Percentiles rank a stretch among this genome's conserved stretches.
These are phyloP conservation scores for Diarsia brunnea DNA, from an alignment of 2,888 invertebrate genomes.

Conservation along the genomic window DNA sequence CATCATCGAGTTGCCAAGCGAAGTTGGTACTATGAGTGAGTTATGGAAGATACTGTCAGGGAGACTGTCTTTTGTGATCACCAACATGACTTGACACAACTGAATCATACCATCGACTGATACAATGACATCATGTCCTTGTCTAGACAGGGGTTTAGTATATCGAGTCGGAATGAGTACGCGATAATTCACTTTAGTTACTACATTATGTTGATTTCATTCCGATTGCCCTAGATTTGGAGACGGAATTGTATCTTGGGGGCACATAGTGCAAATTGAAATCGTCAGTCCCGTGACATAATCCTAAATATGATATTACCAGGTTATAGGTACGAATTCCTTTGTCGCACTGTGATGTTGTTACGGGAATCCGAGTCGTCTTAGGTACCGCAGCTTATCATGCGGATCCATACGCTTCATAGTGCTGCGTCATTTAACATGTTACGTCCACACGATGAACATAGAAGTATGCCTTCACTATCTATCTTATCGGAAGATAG, in stretches of 20 bases:
- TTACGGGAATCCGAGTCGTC: no score
- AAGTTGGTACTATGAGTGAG: neutral
- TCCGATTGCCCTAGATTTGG: slow-evolving; percentile 10
- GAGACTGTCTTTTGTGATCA: neutral
- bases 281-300: neutral
- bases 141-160: neutral
- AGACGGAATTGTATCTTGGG: neutral
- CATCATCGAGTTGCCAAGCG: neutral
- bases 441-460: slow-evolving; percentile 25
- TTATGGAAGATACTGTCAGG: neutral
- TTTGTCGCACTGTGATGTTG: neutral
- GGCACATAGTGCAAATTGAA: neutral
- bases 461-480: slow-evolving; percentile 9
- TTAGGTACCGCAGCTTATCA: neutral
- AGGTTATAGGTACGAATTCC: neutral
- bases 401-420: slow-evolving; percentile 6
- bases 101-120: neutral
- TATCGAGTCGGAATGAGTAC: neutral
- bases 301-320: neutral
- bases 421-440: slow-evolving; percentile 18
- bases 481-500: slow-evolving; percentile 28
- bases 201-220: neutral
- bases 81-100: neutral
- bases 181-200: neutral
- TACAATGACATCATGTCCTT: neutral